Conservation (phyloP, 1,140 invertebrate genomes). For the Lucilia cuprina region DNA sequence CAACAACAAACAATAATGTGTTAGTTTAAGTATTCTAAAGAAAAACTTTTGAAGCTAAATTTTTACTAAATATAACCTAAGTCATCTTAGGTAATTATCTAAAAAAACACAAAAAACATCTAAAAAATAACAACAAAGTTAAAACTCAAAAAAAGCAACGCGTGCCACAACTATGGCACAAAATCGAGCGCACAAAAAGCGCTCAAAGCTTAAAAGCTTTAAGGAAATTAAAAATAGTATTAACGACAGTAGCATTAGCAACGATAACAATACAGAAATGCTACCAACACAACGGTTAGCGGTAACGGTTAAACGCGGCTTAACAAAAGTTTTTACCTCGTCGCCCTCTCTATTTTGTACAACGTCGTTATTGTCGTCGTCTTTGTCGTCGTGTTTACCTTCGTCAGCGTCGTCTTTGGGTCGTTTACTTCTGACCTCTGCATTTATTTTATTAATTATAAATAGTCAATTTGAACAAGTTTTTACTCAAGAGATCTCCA, state of each 20-base stretch:
- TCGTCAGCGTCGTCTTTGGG: constrained; percentile 8
- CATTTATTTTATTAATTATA: constrained; percentile 31
- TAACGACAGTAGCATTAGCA: not conserved
- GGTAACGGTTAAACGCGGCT: not conserved
- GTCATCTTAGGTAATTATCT: not conserved
- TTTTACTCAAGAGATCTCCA: constrained; percentile 31
- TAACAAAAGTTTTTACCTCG: not conserved
- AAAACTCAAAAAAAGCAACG: not conserved
- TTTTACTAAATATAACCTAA: not conserved
- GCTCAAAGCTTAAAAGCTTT: constrained; percentile 33
- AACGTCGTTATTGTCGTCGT: constrained; percentile 20
- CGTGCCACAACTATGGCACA: constrained; percentile 21
- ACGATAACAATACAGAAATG: not conserved
- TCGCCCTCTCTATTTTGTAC: not conserved
- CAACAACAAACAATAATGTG: constrained; percentile 10
- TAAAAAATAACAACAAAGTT: not conserved
- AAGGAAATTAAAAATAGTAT: not conserved
- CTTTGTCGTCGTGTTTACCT: not conserved
- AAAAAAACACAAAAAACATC: not conserved
- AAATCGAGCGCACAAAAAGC: constrained; percentile 34
- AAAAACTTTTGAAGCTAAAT: not conserved
- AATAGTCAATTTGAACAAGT: constrained; percentile 31
- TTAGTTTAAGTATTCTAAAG: not conserved
- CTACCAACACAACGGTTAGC: not conserved
- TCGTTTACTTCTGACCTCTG: constrained; percentile 17